phyloP scores from a whole-genome alignment of 2,113 vertebrate genomes.

The Phainopepla nitens region DNA sequence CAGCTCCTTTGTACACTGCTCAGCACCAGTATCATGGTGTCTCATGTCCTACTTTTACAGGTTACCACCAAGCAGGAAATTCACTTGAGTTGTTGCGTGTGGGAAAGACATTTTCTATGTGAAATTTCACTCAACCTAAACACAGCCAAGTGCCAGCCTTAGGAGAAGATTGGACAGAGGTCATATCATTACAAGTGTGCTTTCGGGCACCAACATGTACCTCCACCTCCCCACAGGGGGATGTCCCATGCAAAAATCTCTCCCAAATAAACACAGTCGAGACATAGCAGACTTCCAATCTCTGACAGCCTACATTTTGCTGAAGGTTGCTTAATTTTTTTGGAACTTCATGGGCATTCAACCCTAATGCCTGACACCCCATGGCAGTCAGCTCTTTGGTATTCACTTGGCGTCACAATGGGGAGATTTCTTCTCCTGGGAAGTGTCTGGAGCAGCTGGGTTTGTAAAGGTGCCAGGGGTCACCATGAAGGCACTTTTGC shows the following conservation, averaged over 20 bases:
- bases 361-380: neutral
- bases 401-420: neutral
- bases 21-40: fast-evolving
- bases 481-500: neutral
- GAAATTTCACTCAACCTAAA: neutral
- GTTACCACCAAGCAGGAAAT: neutral
- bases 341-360: neutral
- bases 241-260: neutral
- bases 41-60: neutral
- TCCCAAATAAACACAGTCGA: neutral
- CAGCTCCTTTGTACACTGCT: neutral
- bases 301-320: neutral
- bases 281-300: neutral
- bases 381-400: neutral
- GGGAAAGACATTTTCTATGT: neutral
- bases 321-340: neutral
- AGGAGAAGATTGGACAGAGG: neutral
- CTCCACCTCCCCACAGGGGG: neutral
- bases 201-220: neutral
- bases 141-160: neutral
- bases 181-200: neutral
- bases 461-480: neutral
- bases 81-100: neutral
- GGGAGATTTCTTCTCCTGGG: neutral
- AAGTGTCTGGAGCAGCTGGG: neutral